phyloP scores from a whole-genome alignment of 2,888 invertebrate genomes.

The Eristalis tenax region DNA sequence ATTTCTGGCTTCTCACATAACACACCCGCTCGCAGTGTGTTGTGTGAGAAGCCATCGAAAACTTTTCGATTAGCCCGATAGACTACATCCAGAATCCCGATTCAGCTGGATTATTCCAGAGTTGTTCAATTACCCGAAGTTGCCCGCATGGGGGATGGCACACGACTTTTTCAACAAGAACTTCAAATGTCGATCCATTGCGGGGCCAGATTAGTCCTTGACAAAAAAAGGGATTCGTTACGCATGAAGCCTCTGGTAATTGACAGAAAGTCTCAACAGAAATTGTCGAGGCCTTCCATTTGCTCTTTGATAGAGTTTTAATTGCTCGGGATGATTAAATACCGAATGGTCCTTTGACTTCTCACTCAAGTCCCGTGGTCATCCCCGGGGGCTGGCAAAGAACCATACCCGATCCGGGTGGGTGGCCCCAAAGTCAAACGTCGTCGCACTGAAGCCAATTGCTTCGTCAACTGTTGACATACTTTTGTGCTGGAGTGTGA shows the following conservation, averaged over 20 bases:
- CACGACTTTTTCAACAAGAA: neutral
- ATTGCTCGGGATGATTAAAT: conserved; percentile 15
- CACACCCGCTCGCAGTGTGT: neutral
- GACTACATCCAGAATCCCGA: neutral
- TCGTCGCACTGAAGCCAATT: conserved; percentile 29
- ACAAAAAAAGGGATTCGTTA: neutral
- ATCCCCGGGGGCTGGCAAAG: neutral
- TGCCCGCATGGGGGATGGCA: neutral
- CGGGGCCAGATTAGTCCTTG: neutral
- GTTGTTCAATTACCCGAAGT: neutral
- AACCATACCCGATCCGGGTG: neutral
- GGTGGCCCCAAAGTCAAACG: neutral
- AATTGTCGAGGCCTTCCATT: neutral
- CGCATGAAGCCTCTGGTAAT: conserved; percentile 5
- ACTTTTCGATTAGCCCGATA: neutral
- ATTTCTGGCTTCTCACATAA: too few relatives aligned
- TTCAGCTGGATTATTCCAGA: neutral
- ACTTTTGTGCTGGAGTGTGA: conserved; percentile 24
- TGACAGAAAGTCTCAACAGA: conserved; percentile 19
- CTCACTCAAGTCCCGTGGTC: neutral
- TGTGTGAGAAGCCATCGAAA: neutral
- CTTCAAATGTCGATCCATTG: neutral
- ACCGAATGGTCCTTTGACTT: conserved; percentile 2
- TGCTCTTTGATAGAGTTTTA: conserved; percentile 9
- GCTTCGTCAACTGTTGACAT: conserved; percentile 53